Conservation (phyloP, 2,888 invertebrate genomes). For the Parascotia fuliginaria region DNA sequence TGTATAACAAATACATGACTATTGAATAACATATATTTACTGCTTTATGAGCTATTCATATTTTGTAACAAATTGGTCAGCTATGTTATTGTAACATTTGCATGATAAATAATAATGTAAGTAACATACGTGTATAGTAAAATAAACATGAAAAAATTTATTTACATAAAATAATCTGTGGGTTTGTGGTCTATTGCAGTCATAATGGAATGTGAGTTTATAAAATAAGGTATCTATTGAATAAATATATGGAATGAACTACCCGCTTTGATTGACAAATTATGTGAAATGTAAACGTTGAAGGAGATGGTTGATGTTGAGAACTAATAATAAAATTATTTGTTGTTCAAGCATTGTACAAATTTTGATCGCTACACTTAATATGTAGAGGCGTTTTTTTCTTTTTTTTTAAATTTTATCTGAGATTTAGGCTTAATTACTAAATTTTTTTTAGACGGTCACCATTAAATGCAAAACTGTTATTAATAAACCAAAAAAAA, state of each 20-base stretch:
- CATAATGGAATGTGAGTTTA: slow-evolving; percentile 69
- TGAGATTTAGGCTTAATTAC: too few relatives aligned
- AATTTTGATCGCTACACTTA: too few relatives aligned
- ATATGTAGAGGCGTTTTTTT: too few relatives aligned
- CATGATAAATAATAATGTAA: slow-evolving; percentile 21
- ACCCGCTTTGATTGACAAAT: slow-evolving; percentile 51
- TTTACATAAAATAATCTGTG: slow-evolving; percentile 45
- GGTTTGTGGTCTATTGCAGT: slow-evolving; percentile 74
- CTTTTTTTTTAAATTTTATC: too few relatives aligned
- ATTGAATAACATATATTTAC: slow-evolving; percentile 31
- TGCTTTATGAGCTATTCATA: slow-evolving; percentile 34
- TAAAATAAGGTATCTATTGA: slow-evolving; percentile 50
- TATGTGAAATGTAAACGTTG: slow-evolving; percentile 9
- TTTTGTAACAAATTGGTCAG: slow-evolving; percentile 45
- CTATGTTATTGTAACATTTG: slow-evolving; percentile 20
- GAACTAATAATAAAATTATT: too few relatives aligned
- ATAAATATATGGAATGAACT: slow-evolving; percentile 64
- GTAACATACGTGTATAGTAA: slow-evolving; percentile 33
- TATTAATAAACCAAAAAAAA: too few relatives aligned
- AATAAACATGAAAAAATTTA: slow-evolving; percentile 38
- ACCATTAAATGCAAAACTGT: too few relatives aligned
- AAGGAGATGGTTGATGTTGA: slow-evolving; percentile 8
- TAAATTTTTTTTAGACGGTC: too few relatives aligned
- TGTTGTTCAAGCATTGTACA: too few relatives aligned
- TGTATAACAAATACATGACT: slow-evolving; percentile 25